phyloP scores from a whole-genome alignment of 37 sponge, comb jelly and placozoan species.

The Amphimedon queenslandica region DNA sequence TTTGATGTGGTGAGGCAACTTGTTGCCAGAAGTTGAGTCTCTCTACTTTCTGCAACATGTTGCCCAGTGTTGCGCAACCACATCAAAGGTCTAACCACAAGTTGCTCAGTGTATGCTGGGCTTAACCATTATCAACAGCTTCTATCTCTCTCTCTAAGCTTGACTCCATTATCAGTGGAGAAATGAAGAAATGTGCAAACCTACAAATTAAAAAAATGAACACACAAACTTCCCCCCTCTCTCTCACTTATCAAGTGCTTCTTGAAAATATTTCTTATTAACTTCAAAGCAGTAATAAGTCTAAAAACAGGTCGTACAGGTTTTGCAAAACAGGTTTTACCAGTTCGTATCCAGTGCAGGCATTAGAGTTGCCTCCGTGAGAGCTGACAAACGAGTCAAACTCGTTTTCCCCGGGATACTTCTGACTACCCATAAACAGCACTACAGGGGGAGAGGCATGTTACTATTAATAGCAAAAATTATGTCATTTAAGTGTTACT shows the following conservation, averaged over 20 bases:
- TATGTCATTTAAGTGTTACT: neutral
- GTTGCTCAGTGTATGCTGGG: too few relatives aligned
- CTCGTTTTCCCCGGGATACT: slow-evolving; percentile 71
- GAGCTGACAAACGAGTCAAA: slow-evolving; percentile 49
- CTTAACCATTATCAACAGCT: slow-evolving; percentile 14
- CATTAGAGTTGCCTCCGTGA: slow-evolving; percentile 67
- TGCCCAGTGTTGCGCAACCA: too few relatives aligned
- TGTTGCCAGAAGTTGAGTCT: too few relatives aligned
- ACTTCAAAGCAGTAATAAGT: slow-evolving; percentile 47
- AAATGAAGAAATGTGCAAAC: slow-evolving; percentile 72
- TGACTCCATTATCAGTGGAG: slow-evolving; percentile 39
- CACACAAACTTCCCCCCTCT: neutral
- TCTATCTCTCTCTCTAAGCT: slow-evolving; percentile 26
- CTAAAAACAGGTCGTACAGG: slow-evolving; percentile 27
- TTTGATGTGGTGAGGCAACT: too few relatives aligned
- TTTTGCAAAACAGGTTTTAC: slow-evolving; percentile 9
- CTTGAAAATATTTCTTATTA: slow-evolving; percentile 10
- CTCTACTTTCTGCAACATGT: too few relatives aligned
- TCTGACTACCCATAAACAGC: slow-evolving; percentile 77
- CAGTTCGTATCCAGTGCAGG: slow-evolving; percentile 65
- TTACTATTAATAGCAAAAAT: neutral
- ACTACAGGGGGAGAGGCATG: slow-evolving; percentile 19
- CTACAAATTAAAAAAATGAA: slow-evolving; percentile 18
- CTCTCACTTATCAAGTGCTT: neutral
- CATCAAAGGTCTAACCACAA: too few relatives aligned